Percentiles rank a stretch among this genome's conserved stretches.
Conservation (phyloP, 2,113 vertebrate species). For the Delphinapterus leucas region DNA sequence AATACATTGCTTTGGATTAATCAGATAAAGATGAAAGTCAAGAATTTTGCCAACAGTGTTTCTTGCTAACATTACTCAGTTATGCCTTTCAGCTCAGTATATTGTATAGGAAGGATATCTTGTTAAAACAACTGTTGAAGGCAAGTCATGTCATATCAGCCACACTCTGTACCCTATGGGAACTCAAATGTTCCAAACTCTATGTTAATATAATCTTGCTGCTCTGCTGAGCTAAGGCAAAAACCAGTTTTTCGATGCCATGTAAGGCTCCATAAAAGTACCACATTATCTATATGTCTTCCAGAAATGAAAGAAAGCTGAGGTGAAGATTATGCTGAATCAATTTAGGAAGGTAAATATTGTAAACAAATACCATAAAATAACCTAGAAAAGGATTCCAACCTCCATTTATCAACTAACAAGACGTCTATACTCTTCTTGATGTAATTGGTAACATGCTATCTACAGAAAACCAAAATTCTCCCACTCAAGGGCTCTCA, state of each 20-base stretch:
- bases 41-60: conserved; percentile 84
- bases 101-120: conserved; percentile 82
- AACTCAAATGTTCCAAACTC: conserved; percentile 78
- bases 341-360: conserved; percentile 81
- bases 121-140: conserved; percentile 86
- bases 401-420: conserved; percentile 78
- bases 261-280: conserved; percentile 75
- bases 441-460: conserved; percentile 49
- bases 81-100: conserved; percentile 83
- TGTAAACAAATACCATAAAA: conserved; percentile 80
- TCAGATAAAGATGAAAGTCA: conserved; percentile 87
- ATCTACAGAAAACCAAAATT: conserved; percentile 68
- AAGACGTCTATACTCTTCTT: conserved; percentile 62
- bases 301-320: conserved; percentile 77
- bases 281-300: conserved; percentile 80
- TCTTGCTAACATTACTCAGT: conserved; percentile 79
- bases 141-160: conserved; percentile 81
- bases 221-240: conserved; percentile 72
- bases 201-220: conserved; percentile 82
- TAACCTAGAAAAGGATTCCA: conserved; percentile 75
- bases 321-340: conserved; percentile 80
- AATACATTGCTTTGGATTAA: conserved; percentile 81
- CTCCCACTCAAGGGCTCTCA: conserved; percentile 51
- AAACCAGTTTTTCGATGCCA: conserved; percentile 67
- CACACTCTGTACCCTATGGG: conserved; percentile 79